Evolutionary conservation across 2,888 invertebrate genomes (phyloP), one percentile per base, ranked within the genome.

Genomic region (Esperia sulphurella): DNA sequence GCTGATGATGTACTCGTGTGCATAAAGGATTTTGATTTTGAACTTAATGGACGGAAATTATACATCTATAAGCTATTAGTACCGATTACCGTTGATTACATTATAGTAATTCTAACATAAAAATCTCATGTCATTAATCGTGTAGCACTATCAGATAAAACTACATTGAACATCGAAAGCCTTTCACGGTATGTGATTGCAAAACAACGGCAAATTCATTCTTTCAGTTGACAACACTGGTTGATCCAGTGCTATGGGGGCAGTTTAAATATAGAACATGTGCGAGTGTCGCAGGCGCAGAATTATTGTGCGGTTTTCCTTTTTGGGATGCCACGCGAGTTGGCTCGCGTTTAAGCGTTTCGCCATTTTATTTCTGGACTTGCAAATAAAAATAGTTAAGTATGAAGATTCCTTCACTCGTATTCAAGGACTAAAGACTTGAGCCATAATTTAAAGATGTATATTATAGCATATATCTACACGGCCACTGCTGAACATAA

Each of bases 231-330:
- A 62, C 61, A 61, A 61, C 60, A 60, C 65, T 65, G 71, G 68
- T 71, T 67, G 71, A 71, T 68, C 13, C 39, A 14, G 13, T 9
- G 1, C 29, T 1, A n/a, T 29, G 30, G 68, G 62, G 58, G 13
- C 7, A 41, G 57, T 65, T 71, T 69, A 77, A 76, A 61, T 74
- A 71, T 75, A 75, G 75, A 65, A 59, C 59, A 39, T 7, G 21
- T 21, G 5, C 10, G 41, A 39, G n/a, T 29, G 61, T 58, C 62
- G 57, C 57, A 58, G 61, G 57, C 62, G 52, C 55, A 50, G 59
- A 56, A 55, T 56, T 59, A 55, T 48, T 49, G 39, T 55, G 63
- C 54, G 60, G 53, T 68, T 68, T 67, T 68, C 67, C 68, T 71
- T 71, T 73, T 60, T 51, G 50, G 46, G 48, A 57, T 56, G 44